Evolutionary conservation across 92 coral and sea anemone genomes (phyloP), one percentile per base, ranked within the genome.

Genomic region (Plumapathes pennacea): DNA sequence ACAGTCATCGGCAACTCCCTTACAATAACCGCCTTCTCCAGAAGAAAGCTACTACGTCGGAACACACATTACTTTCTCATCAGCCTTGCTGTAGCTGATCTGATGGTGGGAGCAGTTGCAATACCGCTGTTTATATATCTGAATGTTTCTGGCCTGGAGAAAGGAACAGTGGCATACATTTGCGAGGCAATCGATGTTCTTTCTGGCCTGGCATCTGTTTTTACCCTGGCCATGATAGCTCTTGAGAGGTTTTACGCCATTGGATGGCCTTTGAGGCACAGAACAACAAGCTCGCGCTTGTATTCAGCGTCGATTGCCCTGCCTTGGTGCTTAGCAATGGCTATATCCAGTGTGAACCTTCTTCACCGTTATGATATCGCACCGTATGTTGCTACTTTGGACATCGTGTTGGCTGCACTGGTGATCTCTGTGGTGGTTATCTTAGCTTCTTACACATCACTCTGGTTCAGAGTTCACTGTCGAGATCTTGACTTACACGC

Each of bases 11-110:
- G 78, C 28, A 81, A 81, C 50, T 10, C 24, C 0, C 43, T 81
- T 27, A 51, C 78, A 22, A 38, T 75, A 17, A 31, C 50, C 9
- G 38, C 75, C 22, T 63, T 81, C 32, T 27, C 47, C 19, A 67
- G 24, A 39, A 59, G 65, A 28, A 55, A 62, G 25, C 32, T 81
- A 19, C 56, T 44, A 13, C 72, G 72, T 17, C 67, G 54, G 24
- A 78, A 78, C 11, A 50, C 78, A 10, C 82, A 75, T 30, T 81
- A 66, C 21, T 38, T 81, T 9, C 26, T 81, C 8, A 46, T 67
- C 6, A 76, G 77, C 30, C 69, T 81, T 63, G 75, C 88, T 17
- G 30, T 78, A 19, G 83, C 83, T 33, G 88, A 81, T 54, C 56
- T 81, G 0, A 24, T 61, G 51, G 88, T 81, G 32, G 88, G 88